These are phyloP conservation scores for Arnoldichthys spilopterus DNA, from an alignment of 2,797 vertebrate species.

Conservation along the genomic window DNA sequence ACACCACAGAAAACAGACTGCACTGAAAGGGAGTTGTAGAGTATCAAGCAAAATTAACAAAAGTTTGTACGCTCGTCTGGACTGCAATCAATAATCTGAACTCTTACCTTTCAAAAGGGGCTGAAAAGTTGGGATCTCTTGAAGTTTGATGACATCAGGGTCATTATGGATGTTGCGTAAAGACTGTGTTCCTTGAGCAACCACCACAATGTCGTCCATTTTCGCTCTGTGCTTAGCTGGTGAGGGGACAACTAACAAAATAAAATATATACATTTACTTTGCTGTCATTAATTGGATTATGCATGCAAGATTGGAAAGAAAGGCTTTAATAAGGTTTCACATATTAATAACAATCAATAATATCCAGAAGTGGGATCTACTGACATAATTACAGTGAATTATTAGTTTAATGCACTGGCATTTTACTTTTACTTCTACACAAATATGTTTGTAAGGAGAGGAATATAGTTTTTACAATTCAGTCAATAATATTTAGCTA, in stretches of 20 bases:
- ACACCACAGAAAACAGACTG: not conserved
- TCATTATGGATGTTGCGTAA: slow-evolving; percentile 92
- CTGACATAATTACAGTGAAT: too few species aligned
- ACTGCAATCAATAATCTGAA: not conserved
- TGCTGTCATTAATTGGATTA: not conserved
- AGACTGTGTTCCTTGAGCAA: slow-evolving; percentile 90
- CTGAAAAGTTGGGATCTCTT: slow-evolving; percentile 98
- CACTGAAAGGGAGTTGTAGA: not conserved
- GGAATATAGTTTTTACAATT: too few species aligned
- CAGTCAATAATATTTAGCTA: too few species aligned
- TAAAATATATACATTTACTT: not conserved
- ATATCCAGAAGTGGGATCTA: not conserved
- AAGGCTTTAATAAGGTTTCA: not conserved
- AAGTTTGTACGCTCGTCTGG: too few species aligned
- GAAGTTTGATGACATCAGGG: slow-evolving; percentile 97
- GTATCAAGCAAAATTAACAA: not conserved
- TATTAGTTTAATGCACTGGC: too few species aligned
- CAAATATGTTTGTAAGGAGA: too few species aligned
- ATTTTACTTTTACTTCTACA: too few species aligned
- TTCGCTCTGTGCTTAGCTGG: slow-evolving; percentile 95
- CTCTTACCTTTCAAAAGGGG: slow-evolving; percentile 92
- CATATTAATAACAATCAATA: not conserved
- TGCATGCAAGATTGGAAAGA: not conserved
- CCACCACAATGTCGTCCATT: slow-evolving; percentile 98
- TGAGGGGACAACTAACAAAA: slow-evolving; percentile 83